Percentiles rank a stretch among this genome's conserved stretches.
These are phyloP conservation scores for Synchiropus splendidus DNA, from an alignment of 2,113 vertebrate species.

Conservation along the genomic window DNA sequence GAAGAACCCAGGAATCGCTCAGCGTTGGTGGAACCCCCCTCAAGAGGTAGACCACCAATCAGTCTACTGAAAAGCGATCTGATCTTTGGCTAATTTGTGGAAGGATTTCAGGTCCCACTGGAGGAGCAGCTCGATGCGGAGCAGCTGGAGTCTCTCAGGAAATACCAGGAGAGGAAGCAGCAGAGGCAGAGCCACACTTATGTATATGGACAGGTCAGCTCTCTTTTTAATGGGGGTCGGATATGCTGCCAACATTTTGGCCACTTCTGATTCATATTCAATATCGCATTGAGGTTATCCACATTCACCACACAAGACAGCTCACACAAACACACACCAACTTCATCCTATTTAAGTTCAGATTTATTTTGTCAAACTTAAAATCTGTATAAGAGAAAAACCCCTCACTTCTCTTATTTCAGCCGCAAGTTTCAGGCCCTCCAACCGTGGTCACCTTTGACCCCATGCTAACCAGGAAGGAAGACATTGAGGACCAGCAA, in stretches of 20 bases:
- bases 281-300: not conserved
- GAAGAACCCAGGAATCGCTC: constrained; percentile 85
- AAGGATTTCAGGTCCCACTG: constrained; percentile 50
- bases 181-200: constrained; percentile 47
- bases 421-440: constrained; percentile 44
- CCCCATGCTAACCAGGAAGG: constrained; percentile 64
- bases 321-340: too few relatives aligned
- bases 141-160: constrained; percentile 84
- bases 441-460: constrained; percentile 47
- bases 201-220: constrained; percentile 36
- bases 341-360: too few relatives aligned
- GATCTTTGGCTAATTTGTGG: constrained; percentile 1
- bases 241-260: too few relatives aligned
- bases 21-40: constrained; percentile 97
- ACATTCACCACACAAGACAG: too few relatives aligned
- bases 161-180: constrained; percentile 91
- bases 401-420: constrained; percentile 2
- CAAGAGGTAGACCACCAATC: constrained; percentile 69
- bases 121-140: constrained; percentile 89
- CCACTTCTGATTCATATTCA: not conserved
- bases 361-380: too few relatives aligned
- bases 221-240: not conserved
- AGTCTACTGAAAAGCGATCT: not conserved
- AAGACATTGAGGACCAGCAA: constrained; percentile 84
- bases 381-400: too few relatives aligned